Conservation (phyloP, 1,140 invertebrate species). For the Heliconius himera region DNA sequence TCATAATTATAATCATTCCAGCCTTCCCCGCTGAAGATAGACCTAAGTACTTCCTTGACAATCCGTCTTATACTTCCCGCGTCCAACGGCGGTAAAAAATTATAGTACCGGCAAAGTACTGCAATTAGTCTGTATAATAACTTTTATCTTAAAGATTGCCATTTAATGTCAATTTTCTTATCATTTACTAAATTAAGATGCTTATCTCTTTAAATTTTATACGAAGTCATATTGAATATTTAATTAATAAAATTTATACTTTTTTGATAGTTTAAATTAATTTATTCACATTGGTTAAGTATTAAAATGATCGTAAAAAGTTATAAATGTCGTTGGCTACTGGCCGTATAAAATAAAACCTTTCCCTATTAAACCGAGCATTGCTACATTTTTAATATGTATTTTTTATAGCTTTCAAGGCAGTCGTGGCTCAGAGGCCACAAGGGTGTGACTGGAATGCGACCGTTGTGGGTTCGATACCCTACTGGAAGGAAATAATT, state of each 20-base stretch:
- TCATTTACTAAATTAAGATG: background rate
- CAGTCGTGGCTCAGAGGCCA: too few relatives aligned
- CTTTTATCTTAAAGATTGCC: conserved; percentile 8
- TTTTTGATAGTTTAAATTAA: background rate
- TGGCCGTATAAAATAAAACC: too few relatives aligned
- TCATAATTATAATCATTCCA: too few relatives aligned
- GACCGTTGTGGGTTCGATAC: too few relatives aligned
- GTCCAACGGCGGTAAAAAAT: background rate
- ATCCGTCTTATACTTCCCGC: too few relatives aligned
- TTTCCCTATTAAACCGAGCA: background rate
- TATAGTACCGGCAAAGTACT: background rate
- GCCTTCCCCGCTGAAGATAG: too few relatives aligned
- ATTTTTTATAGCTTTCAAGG: too few relatives aligned
- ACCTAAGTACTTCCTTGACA: too few relatives aligned
- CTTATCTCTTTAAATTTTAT: background rate
- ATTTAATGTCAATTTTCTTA: conserved; percentile 13
- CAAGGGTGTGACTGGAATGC: too few relatives aligned
- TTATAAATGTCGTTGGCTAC: background rate
- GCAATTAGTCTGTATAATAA: background rate
- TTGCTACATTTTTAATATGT: background rate
- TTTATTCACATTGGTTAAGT: background rate
- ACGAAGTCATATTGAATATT: conserved; percentile 10
- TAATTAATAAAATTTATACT: background rate
- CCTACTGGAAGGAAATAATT: too few relatives aligned
- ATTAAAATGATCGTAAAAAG: background rate